Evolutionary conservation across 2,888 invertebrate species (phyloP).

Genomic region (Orthosia gothica): DNA sequence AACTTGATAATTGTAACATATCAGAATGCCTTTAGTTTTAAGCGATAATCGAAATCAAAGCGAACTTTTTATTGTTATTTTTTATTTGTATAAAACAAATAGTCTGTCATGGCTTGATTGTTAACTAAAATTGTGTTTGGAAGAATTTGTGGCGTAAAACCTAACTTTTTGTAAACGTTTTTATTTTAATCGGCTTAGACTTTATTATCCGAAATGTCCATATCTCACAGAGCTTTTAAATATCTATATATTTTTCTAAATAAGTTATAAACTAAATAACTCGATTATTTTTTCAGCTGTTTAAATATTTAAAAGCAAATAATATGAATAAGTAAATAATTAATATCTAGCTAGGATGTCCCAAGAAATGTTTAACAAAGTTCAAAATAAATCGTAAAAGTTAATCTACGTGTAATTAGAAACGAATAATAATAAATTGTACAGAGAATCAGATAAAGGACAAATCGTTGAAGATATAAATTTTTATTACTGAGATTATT

Average conservation of each 20-base stretch:
- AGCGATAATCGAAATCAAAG: conserved; percentile 70
- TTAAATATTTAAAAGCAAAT: conserved; percentile 62
- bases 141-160: conserved; percentile 27
- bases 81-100: conserved; percentile 60
- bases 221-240: conserved; percentile 63
- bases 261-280: conserved; percentile 24
- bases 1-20: conserved; percentile 64
- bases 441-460: conserved; percentile 32
- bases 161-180: conserved; percentile 7
- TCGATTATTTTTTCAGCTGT: conserved; percentile 40
- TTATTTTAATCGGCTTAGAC: conserved; percentile 30
- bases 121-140: conserved; percentile 37
- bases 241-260: conserved; percentile 50
- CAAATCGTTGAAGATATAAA: conserved; percentile 30
- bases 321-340: conserved; percentile 30
- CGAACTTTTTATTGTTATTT: conserved; percentile 73
- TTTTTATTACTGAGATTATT: conserved; percentile 48
- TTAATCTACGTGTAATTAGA: conserved; percentile 15
- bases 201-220: conserved; percentile 45
- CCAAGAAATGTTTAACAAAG: conserved; percentile 44
- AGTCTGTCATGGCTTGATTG: conserved; percentile 15
- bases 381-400: conserved; percentile 47
- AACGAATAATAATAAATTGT: conserved; percentile 21
- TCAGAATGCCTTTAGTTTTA: conserved; percentile 68
- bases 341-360: conserved; percentile 45